phyloP scores from a whole-genome alignment of 1,140 invertebrate genomes.

The Forficula auricularia region DNA sequence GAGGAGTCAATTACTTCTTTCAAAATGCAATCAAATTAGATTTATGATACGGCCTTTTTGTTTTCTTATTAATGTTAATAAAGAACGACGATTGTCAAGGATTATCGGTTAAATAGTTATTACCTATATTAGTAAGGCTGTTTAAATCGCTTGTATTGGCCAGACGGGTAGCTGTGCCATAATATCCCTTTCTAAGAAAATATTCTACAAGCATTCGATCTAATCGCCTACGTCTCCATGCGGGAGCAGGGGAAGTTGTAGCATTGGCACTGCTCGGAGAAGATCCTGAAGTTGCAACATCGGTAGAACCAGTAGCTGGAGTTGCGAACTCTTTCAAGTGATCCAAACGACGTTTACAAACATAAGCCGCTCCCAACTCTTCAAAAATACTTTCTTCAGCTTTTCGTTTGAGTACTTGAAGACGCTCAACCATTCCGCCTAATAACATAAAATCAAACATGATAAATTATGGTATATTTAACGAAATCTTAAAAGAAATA shows the following conservation, averaged over 20 bases:
- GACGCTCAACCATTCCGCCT: slow-evolving; percentile 57
- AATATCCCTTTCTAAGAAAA: slow-evolving; percentile 87
- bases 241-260: slow-evolving; percentile 39
- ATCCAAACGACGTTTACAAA: slow-evolving; percentile 77
- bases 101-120: no score
- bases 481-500: no score
- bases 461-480: no score
- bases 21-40: no score
- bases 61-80: no score
- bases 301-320: slow-evolving; percentile 14
- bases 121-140: slow-evolving; percentile 81
- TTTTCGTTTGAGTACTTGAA: slow-evolving; percentile 83
- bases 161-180: slow-evolving; percentile 73
- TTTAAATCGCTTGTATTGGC: slow-evolving; percentile 66
- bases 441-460: no score
- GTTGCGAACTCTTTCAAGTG: slow-evolving; percentile 67
- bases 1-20: no score
- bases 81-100: no score
- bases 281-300: slow-evolving; percentile 29
- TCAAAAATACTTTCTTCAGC: slow-evolving; percentile 82
- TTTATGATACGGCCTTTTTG: no score
- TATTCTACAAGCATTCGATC: slow-evolving; percentile 94
- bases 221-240: slow-evolving; percentile 73
- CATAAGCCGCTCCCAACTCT: slow-evolving; percentile 69
- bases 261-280: slow-evolving; percentile 10